Base-by-base conservation (phyloP, 2,888 invertebrate species). In the Dryomyza anilis region DNA sequence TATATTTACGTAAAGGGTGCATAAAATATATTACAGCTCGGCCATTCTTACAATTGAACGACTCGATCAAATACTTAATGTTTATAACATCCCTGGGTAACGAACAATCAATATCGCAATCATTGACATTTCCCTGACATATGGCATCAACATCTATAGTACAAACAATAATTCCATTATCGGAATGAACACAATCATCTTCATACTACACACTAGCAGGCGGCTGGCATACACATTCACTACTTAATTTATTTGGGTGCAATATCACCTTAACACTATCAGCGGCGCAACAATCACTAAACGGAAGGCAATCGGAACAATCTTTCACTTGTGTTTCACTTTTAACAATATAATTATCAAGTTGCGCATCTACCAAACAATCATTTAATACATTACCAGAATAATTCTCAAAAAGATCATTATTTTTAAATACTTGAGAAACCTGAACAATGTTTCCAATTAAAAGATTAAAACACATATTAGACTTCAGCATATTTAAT, bases 61-160 rank as follows among this genome's bases (percentile, higher is more conserved):
- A n/a, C n/a, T n/a, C n/a, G n/a, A n/a, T n/a, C n/a, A n/a, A n/a
- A n/a, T n/a, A n/a, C n/a, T n/a, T n/a, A n/a, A n/a, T n/a, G n/a
- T n/a, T n/a, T 14, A 27, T 16, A 16, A 46, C 23, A 19, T 46
- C 8, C 19, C 46, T 46, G 12, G 43, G 39, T 21, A 57, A 43
- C 23, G 56, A 56, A 56, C 25, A 56, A 36, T 56, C 39, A 16
- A 58, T 58, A 16, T 46, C 30, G 25, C n/a, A 27, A 14, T 58
- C 58, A 29, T n/a, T 3, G n/a, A 43, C 29, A n/a, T 58, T 45
- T 39, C 21, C 29, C n/a, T 45, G 23, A 45, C 25, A 43, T 43
- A 46, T 45, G 16, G 58, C 58, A 29, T 25, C 27, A 45, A 33
- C 58, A 29, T 58, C 29, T 16, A 58, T 7, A 23, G 56, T 14